These are phyloP conservation scores for Stenolophus ochropezus DNA, from an alignment of 2,888 invertebrate species.

Conservation along the genomic window DNA sequence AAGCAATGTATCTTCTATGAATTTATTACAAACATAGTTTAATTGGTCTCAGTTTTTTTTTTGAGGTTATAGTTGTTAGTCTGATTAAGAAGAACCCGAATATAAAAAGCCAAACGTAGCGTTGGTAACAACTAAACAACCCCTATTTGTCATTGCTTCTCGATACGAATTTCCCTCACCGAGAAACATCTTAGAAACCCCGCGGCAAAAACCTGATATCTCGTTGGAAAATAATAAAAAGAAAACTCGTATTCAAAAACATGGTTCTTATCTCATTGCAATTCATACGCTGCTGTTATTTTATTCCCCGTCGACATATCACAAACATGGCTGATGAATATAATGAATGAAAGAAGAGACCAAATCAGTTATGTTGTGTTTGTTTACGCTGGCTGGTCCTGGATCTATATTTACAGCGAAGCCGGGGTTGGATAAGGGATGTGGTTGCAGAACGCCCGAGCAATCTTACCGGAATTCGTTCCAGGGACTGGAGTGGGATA, in stretches of 20 bases:
- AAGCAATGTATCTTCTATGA: too few species aligned
- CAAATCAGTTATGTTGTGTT: constrained; percentile 56
- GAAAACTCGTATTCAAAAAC: constrained; percentile 47
- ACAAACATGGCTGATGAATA: constrained; percentile 56
- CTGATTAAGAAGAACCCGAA: too few species aligned
- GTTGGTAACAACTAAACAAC: neutral
- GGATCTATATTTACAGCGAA: constrained; percentile 50
- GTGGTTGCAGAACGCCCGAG: constrained; percentile 46
- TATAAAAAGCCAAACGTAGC: too few species aligned
- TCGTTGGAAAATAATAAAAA: constrained; percentile 23
- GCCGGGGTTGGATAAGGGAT: neutral
- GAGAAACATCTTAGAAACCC: neutral
- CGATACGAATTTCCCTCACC: constrained; percentile 2
- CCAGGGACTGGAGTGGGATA: constrained; percentile 50
- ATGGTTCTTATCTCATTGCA: constrained; percentile 47
- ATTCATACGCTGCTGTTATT: constrained; percentile 42
- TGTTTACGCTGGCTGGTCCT: constrained; percentile 47
- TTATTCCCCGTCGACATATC: constrained; percentile 44
- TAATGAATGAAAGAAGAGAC: constrained; percentile 54
- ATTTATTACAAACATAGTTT: too few species aligned
- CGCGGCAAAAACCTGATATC: constrained; percentile 21
- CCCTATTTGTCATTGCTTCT: neutral
- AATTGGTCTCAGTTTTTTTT: too few species aligned
- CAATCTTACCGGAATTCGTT: constrained; percentile 56
- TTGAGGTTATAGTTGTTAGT: too few species aligned